These are phyloP conservation scores for Stenchaetothrips biformis DNA, from an alignment of 2,888 invertebrate species.

Conservation along the genomic window DNA sequence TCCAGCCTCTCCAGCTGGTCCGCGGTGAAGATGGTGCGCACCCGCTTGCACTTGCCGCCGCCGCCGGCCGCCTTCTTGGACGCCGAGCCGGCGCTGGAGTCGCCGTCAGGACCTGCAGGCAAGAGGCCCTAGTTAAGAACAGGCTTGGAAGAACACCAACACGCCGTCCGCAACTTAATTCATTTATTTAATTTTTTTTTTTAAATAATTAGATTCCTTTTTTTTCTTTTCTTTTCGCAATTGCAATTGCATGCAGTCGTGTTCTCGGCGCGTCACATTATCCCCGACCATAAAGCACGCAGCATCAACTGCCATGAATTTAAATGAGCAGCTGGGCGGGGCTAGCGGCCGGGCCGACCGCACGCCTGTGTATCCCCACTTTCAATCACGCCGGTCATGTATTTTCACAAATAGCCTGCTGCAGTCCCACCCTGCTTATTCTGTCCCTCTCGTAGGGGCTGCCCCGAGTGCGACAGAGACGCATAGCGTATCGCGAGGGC, in stretches of 20 bases:
- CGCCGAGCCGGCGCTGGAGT: slow-evolving; percentile 36
- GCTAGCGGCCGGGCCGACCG: not conserved
- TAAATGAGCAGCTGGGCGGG: not conserved
- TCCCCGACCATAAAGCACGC: not conserved
- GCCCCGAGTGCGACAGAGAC: too few relatives aligned
- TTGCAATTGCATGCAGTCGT: not conserved
- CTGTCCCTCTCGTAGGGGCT: too few relatives aligned
- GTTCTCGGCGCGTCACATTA: slow-evolving; percentile 1
- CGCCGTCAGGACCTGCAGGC: slow-evolving; percentile 45
- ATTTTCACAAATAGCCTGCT: too few relatives aligned
- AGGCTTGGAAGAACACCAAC: not conserved
- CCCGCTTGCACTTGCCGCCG: slow-evolving; percentile 60
- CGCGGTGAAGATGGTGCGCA: slow-evolving; percentile 93
- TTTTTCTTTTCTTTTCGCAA: not conserved
- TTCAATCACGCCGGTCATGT: too few relatives aligned
- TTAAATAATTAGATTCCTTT: not conserved
- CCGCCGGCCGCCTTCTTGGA: slow-evolving; percentile 35
- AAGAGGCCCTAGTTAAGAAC: not conserved
- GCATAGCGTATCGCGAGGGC: not conserved
- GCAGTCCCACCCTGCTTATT: too few relatives aligned
- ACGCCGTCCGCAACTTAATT: not conserved
- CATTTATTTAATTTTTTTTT: not conserved
- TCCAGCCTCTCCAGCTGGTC: slow-evolving; percentile 91
- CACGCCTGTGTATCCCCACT: not conserved
- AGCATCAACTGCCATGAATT: not conserved